These are phyloP conservation scores for Pilophorus perplexus DNA, from an alignment of 2,888 invertebrate genomes.

Conservation along the genomic window DNA sequence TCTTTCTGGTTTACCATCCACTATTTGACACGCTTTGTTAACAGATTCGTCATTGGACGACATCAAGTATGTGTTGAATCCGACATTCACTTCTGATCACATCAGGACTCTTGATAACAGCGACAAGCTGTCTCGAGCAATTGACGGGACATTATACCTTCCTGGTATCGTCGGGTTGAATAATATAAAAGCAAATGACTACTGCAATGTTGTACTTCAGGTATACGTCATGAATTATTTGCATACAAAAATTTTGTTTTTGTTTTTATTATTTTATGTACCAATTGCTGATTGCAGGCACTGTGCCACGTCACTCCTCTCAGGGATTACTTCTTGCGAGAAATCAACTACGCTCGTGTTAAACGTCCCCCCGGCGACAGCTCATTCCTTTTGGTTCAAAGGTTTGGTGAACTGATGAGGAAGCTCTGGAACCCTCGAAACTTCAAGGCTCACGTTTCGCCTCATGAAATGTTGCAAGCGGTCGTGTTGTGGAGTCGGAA, in stretches of 20 bases:
- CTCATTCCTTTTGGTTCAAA: conserved; percentile 81
- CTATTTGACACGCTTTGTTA: not conserved
- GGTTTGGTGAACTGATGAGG: conserved; percentile 91
- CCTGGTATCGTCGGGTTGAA: conserved; percentile 98
- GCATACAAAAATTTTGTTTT: no score
- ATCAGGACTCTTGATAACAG: conserved; percentile 77
- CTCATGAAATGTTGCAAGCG: conserved; percentile 99
- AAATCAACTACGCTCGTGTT: conserved; percentile 84
- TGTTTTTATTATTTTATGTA: no score
- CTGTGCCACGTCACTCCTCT: conserved; percentile 92
- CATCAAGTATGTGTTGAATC: conserved; percentile 97
- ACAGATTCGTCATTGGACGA: conserved; percentile 93
- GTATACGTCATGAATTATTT: no score
- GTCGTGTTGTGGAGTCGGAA: conserved; percentile 96
- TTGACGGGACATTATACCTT: conserved; percentile 93
- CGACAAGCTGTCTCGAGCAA: conserved; percentile 86
- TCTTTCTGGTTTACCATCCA: no score
- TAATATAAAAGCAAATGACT: conserved; percentile 99
- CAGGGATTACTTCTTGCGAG: conserved; percentile 90
- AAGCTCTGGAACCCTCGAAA: conserved; percentile 99
- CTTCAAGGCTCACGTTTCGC: conserved; percentile 98
- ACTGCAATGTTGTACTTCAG: conserved; percentile 97
- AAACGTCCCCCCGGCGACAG: conserved; percentile 95
- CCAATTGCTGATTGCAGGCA: conserved; percentile 62
- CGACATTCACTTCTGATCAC: conserved; percentile 83